Evolutionary conservation across 1,140 invertebrate species (phyloP), one percentile per base, ranked within the genome.

Genomic region (Drosophila serrata): DNA sequence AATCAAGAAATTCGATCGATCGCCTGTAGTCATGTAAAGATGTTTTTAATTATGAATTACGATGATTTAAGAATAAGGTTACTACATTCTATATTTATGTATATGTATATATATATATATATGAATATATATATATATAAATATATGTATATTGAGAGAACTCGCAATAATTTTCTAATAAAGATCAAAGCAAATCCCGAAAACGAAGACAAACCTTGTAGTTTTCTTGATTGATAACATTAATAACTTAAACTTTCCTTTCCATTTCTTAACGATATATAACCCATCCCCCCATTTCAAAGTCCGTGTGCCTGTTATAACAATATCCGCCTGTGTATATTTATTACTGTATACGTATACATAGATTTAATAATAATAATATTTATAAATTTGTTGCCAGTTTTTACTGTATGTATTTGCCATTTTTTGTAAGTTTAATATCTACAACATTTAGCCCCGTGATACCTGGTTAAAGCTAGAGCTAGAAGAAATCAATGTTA

Each of bases 91-190:
- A 74, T 45, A 60, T 24, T 24, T 24, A 24, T 68, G 60, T 60
- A 80, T 81, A 53, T 69, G 60, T 56, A 22, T 61, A 53, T 56
- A 80, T 68, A 53, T 61, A 70, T 60, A 48, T 64, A 58, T 74
- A 53, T 59, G 46, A 49, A 63, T 19, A 49, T 57, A 70, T 69
- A 29, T 64, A 27, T 64, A 40, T 74, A 57, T 75, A 65, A 74
- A 64, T 69, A 65, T 60, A 79, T 42, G 48, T 60, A 69, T 73
- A 85, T 81, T 84, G 77, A 80, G 76, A 87, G 48, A 82, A 87
- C 82, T 86, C 75, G 82, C 82, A 86, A 87, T 82, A 88, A 79
- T 84, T 87, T 87, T 87, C 39, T 73, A 88, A 78, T 77, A 62
- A 81, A 75, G 51, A 61, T 24, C 33, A 49, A 61, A 61, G 43